Evolutionary conservation across 2,888 invertebrate genomes (phyloP).

Genomic region (Griposia aprilina): DNA sequence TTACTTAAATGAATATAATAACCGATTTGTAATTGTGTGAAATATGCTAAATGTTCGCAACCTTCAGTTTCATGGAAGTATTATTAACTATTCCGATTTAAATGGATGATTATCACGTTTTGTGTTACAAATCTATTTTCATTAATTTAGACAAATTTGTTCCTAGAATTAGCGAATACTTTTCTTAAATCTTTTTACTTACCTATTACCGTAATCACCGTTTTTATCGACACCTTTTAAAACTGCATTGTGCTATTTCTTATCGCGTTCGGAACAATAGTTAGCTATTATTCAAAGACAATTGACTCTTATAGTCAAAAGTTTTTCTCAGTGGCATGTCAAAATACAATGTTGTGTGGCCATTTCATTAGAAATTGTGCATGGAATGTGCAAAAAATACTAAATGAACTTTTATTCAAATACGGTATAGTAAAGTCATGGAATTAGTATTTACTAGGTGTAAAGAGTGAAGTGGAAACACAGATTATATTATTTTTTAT

Average conservation of each 20-base stretch:
- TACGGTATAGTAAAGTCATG: background rate
- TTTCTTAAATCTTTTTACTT: slow-evolving; percentile 7
- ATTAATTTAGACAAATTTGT: slow-evolving; percentile 14
- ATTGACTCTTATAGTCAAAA: slow-evolving; percentile 57
- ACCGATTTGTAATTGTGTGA: background rate
- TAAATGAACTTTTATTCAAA: background rate
- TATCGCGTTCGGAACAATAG: slow-evolving; percentile 60
- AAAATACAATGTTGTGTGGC: slow-evolving; percentile 47
- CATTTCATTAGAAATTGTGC: slow-evolving; percentile 52
- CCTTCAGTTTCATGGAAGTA: background rate
- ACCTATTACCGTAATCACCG: slow-evolving; percentile 23
- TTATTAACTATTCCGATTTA: background rate
- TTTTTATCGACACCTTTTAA: slow-evolving; percentile 49
- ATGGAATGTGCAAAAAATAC: slow-evolving; percentile 20
- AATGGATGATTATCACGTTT: background rate
- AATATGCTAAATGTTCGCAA: background rate
- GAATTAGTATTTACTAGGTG: background rate
- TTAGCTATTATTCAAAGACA: slow-evolving; percentile 61
- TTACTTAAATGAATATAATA: background rate
- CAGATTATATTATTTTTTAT: rapidly evolving
- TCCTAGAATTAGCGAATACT: background rate
- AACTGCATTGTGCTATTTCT: slow-evolving; percentile 62
- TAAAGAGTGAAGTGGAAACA: background rate
- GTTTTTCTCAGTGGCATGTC: slow-evolving; percentile 55
- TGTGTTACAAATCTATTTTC: slow-evolving; percentile 14